These are phyloP conservation scores for Drosophila setifemur DNA, from an alignment of 1,140 invertebrate species.

Conservation along the genomic window DNA sequence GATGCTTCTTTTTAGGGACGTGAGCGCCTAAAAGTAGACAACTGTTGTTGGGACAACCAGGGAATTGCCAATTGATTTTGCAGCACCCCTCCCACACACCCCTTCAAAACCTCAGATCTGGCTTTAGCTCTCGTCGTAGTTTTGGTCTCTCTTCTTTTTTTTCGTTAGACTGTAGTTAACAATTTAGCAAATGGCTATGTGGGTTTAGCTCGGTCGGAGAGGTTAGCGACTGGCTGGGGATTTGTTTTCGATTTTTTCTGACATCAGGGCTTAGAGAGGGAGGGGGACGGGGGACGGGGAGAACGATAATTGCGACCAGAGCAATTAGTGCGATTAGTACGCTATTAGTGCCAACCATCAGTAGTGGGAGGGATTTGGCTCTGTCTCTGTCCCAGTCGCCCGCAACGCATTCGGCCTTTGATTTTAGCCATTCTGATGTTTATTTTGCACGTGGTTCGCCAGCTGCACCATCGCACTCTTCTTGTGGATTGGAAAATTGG, in stretches of 20 bases:
- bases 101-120: background rate
- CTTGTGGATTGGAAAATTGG: background rate
- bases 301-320: slow-evolving; percentile 75
- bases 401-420: slow-evolving; percentile 35
- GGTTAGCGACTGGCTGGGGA: slow-evolving; percentile 22
- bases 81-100: slow-evolving; percentile 17
- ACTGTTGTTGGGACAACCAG: slow-evolving; percentile 53
- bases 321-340: slow-evolving; percentile 78
- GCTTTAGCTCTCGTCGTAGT: slow-evolving; percentile 18
- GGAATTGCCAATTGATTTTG: slow-evolving; percentile 71
- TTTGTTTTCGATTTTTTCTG: slow-evolving; percentile 52
- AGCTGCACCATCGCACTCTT: background rate
- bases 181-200: slow-evolving; percentile 69
- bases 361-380: slow-evolving; percentile 40
- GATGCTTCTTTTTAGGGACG: slow-evolving; percentile 48
- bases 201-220: slow-evolving; percentile 24
- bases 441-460: slow-evolving; percentile 51
- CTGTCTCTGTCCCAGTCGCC: slow-evolving; percentile 1
- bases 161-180: slow-evolving; percentile 63
- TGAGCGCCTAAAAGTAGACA: slow-evolving; percentile 73
- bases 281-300: slow-evolving; percentile 21
- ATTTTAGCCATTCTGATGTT: slow-evolving; percentile 57
- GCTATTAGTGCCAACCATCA: slow-evolving; percentile 75
- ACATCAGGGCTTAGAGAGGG: background rate
- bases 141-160: background rate